These are phyloP conservation scores for Rhipidura dahli DNA, from an alignment of 2,113 vertebrate species.

Conservation along the genomic window DNA sequence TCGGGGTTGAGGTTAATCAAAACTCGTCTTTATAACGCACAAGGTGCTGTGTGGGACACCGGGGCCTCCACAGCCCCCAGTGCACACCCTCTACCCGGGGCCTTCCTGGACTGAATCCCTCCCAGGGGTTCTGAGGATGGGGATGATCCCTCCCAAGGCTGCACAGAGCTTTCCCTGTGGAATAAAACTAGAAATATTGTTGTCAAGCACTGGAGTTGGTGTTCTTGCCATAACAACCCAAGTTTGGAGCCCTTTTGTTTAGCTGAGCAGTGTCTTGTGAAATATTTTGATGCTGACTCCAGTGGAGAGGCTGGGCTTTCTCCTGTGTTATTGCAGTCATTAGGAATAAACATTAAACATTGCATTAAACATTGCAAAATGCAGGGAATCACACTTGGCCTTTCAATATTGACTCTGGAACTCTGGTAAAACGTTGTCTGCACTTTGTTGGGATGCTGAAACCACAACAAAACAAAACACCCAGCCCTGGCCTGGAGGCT, in stretches of 20 bases:
- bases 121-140: accelerated
- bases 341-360: background rate
- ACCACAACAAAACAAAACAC: background rate
- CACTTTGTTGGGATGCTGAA: background rate
- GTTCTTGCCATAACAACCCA: background rate
- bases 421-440: background rate
- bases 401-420: background rate
- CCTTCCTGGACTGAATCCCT: background rate
- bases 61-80: background rate
- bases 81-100: accelerated
- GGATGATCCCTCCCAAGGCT: background rate
- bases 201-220: background rate
- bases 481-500: background rate
- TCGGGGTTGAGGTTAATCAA: background rate
- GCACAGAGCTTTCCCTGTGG: accelerated
- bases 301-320: background rate
- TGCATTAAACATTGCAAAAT: conserved; percentile 7
- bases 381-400: background rate
- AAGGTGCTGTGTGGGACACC: accelerated
- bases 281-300: background rate
- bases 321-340: background rate
- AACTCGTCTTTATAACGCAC: background rate
- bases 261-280: background rate
- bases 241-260: background rate
- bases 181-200: accelerated